Evolutionary conservation across 2,888 invertebrate genomes (phyloP), one percentile per base, ranked within the genome.

Genomic region (Cryptus viduatorius): DNA sequence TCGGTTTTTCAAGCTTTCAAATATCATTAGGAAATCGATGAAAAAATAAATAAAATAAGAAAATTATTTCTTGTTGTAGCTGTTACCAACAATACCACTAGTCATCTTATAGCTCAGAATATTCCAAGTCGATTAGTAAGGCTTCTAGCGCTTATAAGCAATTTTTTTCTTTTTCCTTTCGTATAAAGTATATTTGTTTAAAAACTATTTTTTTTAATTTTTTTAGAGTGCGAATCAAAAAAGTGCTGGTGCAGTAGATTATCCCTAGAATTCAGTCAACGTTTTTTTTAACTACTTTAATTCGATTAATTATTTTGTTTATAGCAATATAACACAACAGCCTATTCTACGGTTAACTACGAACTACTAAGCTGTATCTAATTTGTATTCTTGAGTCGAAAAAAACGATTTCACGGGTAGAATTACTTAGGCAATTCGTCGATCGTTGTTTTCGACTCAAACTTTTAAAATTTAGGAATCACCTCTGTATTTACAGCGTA

Each of bases 191-290:
- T 91, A 90, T 85, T 84, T 82, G 79, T 89, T 91, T 88, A 90
- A 88, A 91, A 92, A 91, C 88, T 91, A 90, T 90, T 88, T 86
- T 65, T 29, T 16, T 53, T 50, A 12, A 37, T 82, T 48, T 79
- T 68, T 85, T 90, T 88, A 82, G 85, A 87, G 92, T 93, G 93
- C 92, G 86, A 89, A 89, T 92, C 89, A 92, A 93, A 92, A 90
- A 93, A 88, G 93, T 93, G 93, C 93, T 88, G 90, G 92, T 93
- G 93, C 92, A 92, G 86, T 91, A 84, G 89, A 89, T 90, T 92
- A 92, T 93, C 92, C 93, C 93, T 93, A 93, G 93, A 91, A 93
- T 93, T 93, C 93, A 93, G 93, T 93, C 93, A 93, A 93, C 93
- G 88, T 90, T 85, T 78, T 86, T 72, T 82, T 85, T 72, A 24